Base-by-base conservation (phyloP, 2,113 vertebrate species). In the Dolichotis patagonum region DNA sequence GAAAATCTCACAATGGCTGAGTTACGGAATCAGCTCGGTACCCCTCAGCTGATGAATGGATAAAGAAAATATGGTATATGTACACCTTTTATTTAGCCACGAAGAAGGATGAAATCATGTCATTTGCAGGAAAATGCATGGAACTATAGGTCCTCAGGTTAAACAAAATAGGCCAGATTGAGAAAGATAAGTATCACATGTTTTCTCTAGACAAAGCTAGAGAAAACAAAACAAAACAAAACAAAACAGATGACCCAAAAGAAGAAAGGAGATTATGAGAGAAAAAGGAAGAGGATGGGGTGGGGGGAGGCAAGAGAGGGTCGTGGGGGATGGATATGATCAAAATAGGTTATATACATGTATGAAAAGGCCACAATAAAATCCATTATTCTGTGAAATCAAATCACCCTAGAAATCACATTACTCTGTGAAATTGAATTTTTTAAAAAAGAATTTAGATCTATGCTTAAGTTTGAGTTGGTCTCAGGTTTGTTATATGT, bases 391-490 rank as follows among this genome's bases (percentile, higher is more conserved):
- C 46, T 78, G 41, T 77, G 12, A 78, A 78, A 52, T 78, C 73
- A 46, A 26, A 46, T 46, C 73, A 75, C 24, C 46, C 73, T 30
- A 8, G 73, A 46, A 77, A 77, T 77, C 24, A 77, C 26, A 77
- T 46, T 77, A 46, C 24, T 46, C 73, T 77, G 71, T 28, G 71
- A 75, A 75, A 77, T 46, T 41, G 14, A 28, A 46, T 77, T 77
- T 46, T 77, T 77, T 77, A 7, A 77, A 77, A 75, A 43, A 43
- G 71, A 41, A 73, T 73, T 73, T 73, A 43, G 69, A 41, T 43
- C 46, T 60, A 3, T 89, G 75, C 32, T 94, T 86, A 77, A 49
- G 49, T 95, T 82, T 84, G 30, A 86, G 35, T 95, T n/a, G 54
- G 7, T 60, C 30, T 56, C 83, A 73, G 81, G 73, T 75, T 92